Conservation (phyloP, 2,113 vertebrate species). For the Oceanites oceanicus region DNA sequence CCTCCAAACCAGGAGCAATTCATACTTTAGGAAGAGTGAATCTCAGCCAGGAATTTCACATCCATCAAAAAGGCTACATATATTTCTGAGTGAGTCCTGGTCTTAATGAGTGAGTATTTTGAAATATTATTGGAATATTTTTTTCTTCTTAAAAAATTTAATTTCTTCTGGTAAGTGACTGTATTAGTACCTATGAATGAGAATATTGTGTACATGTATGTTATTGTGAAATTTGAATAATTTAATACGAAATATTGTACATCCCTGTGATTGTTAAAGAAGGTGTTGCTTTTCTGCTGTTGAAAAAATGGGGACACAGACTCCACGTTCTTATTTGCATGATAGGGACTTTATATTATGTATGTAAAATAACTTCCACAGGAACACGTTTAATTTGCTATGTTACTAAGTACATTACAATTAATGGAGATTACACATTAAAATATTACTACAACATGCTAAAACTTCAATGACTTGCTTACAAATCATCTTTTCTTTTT, state of each 20-base stretch:
- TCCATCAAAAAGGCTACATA: neutral
- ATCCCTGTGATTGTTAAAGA: neutral
- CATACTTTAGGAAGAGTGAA: neutral
- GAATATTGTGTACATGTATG: neutral
- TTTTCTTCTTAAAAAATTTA: neutral
- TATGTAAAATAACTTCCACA: neutral
- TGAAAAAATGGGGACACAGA: neutral
- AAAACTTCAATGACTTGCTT: neutral
- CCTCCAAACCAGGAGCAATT: neutral
- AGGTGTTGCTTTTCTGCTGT: neutral
- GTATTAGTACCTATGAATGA: neutral
- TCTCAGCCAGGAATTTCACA: neutral
- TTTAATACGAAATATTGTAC: neutral
- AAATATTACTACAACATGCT: neutral
- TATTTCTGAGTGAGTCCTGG: neutral
- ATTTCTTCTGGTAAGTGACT: neutral
- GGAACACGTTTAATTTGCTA: neutral
- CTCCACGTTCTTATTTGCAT: neutral
- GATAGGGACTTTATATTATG: neutral
- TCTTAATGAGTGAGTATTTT: neutral
- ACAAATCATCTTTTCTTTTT: neutral
- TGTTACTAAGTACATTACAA: neutral
- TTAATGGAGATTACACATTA: neutral
- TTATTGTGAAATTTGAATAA: neutral
- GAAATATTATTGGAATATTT: neutral